Base-by-base conservation (phyloP, 2,797 vertebrate genomes). In the Xenopus petersii region DNA sequence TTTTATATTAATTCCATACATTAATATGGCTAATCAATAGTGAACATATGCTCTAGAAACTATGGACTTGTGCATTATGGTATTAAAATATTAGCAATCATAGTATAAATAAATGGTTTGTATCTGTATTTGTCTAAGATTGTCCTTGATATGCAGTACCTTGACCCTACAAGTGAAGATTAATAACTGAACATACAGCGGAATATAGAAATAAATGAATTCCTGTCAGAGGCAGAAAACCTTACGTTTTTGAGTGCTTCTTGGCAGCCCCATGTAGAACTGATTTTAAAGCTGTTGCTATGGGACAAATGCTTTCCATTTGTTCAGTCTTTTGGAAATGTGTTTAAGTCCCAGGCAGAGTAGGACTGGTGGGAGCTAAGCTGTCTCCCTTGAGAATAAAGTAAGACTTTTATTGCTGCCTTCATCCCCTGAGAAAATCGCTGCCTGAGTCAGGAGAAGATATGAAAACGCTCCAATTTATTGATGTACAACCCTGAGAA, bases 261-360 rank as follows among this genome's bases (percentile, higher is more conserved):
- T 11, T 16, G 24, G 26, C 21, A 60, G 17, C 21, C 58, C 2
- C 3, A 60, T 10, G 10, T 10, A 11, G 61, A 63, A 16, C 26
- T 33, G 30, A 63, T 16, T 16, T 36, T 26, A 26, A 63, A 8
- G 61, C 61, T 63, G 61, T 63, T 63, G 61, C 61, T 63, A 63
- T 33, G 61, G 61, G 61, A 36, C 11, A 15, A 36, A 36, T 11
- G 33, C 30, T 6, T 16, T 63, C 58, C 26, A 63, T 63, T 63
- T 63, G 61, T 15, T 26, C 61, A 63, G 26, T 63, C 61, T 63
- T 6, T 15, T 63, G 26, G 26, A 33, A 63, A 63, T 16, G 26
- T 63, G 59, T 24, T 61, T 30, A n/a, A 61, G 59, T 61, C 17
- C 11, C 9, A 26, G 26, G 60, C 60, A 62, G 9, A 2, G 60